Base-by-base conservation (phyloP, 1,140 invertebrate species). In the Zaprionus gabonicus region DNA sequence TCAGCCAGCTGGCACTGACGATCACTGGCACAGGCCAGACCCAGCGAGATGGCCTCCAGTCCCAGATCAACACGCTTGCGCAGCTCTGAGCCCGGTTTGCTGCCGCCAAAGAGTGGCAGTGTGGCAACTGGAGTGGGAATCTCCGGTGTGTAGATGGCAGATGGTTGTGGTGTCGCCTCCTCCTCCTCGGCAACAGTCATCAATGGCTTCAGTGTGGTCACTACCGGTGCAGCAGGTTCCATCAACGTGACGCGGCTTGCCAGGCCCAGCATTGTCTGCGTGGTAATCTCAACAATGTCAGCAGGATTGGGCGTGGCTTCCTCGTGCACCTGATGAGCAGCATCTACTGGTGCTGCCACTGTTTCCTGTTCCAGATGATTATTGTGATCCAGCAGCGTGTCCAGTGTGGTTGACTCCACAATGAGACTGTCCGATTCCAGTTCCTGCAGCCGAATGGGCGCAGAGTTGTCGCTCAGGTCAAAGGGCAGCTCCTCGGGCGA, bases 1-100 rank as follows among this genome's bases (percentile, higher is more conserved):
- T 98, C 97, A 1, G 97, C 95, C 70, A 95, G 93, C 77, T 95
- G 95, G 92, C 97, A 98, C 93, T 98, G 97, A 17, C 95, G 91
- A 91, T 97, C 96, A 6, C 94, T 94, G n/a, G 94, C 91, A 81
- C 97, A 98, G 1, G 94, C 82, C 80, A 96, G 94, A 4, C 97
- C 97, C 13, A 98, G 93, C 17, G 96, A 97, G 13, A 97, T 94
- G 1, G 96, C 94, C 12, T 94, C 95, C 56, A 93, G 91, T 9
- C 93, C 91, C 36, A 94, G 84, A 67, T 94, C 92, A 20, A 94
- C 91, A 92, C 95, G 91, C 31, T 93, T 93, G 31, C 92, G 87
- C 34, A 91, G 59, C 63, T 84, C 81, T 1, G 83, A 69, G 28
- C 91, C 81, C 0, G 69, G 65, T 5, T 91, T 79, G 23, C 59